Conservation (phyloP, 1,140 invertebrate genomes). For the Pachyrhynchus sulphureomaculatus region DNA sequence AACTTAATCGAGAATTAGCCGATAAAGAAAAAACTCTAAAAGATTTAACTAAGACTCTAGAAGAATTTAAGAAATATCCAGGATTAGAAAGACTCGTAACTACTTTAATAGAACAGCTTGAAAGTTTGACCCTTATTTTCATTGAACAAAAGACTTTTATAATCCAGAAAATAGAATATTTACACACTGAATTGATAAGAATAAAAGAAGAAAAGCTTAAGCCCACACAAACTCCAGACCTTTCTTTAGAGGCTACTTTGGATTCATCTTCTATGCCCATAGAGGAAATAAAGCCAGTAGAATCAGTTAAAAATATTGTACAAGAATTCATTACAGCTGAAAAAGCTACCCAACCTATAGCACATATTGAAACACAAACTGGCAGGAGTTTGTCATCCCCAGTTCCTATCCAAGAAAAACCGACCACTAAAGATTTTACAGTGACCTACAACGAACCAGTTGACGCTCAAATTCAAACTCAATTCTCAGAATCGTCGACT, state of each 20-base stretch:
- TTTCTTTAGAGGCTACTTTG: constrained; percentile 59
- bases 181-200: constrained; percentile 50
- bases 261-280: constrained; percentile 64
- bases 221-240: constrained; percentile 27
- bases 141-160: constrained; percentile 59
- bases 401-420: constrained; percentile 13
- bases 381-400: constrained; percentile 56
- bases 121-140: constrained; percentile 57
- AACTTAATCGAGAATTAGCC: constrained; percentile 59
- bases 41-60: constrained; percentile 59
- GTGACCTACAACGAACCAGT: constrained; percentile 55
- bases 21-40: constrained; percentile 59
- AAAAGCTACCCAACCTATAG: constrained; percentile 36
- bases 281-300: constrained; percentile 52
- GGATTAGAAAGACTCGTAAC: constrained; percentile 55
- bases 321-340: constrained; percentile 36
- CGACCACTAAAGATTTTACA: constrained; percentile 50
- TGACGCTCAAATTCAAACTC: constrained; percentile 64
- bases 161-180: constrained; percentile 57
- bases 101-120: constrained; percentile 59
- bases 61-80: constrained; percentile 53
- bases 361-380: constrained; percentile 59
- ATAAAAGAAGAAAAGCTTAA: constrained; percentile 46
- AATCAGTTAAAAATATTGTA: constrained; percentile 30
- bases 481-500: constrained; percentile 51